Conservation (phyloP, 2,888 invertebrate species). For the Rhingia rostrata region DNA sequence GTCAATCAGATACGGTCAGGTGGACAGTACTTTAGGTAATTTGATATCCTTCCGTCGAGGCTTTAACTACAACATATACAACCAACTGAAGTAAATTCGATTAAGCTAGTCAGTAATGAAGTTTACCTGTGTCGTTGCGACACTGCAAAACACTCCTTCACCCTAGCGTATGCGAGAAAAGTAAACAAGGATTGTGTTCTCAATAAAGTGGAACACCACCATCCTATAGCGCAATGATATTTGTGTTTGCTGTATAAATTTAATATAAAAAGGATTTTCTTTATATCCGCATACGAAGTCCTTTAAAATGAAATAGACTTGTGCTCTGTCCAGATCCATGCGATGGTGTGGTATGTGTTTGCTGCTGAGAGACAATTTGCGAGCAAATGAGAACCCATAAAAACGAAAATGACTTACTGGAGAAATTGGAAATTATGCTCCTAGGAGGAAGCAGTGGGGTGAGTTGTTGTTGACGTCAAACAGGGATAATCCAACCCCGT, state of each 20-base stretch:
- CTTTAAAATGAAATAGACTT: slow-evolving; percentile 46
- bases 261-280: slow-evolving; percentile 48
- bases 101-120: slow-evolving; percentile 38
- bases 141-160: slow-evolving; percentile 33
- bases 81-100: slow-evolving; percentile 37
- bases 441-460: background rate
- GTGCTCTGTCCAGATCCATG: slow-evolving; percentile 9
- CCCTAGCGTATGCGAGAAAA: slow-evolving; percentile 29
- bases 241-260: slow-evolving; percentile 25
- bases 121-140: background rate
- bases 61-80: slow-evolving; percentile 26
- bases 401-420: slow-evolving; percentile 1
- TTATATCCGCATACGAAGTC: slow-evolving; percentile 6
- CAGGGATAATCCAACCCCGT: slow-evolving; percentile 43
- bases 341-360: slow-evolving; percentile 1
- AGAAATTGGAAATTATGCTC: background rate
- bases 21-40: slow-evolving; percentile 58
- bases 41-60: slow-evolving; percentile 41
- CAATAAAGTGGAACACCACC: slow-evolving; percentile 34
- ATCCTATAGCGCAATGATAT: background rate
- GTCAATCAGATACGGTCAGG: slow-evolving; percentile 36
- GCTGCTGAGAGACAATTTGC: slow-evolving; percentile 6
- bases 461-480: slow-evolving; percentile 33
- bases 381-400: slow-evolving; percentile 20
- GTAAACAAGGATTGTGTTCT: slow-evolving; percentile 46